Evolutionary conservation across 2,888 invertebrate genomes (phyloP), one percentile per base, ranked within the genome.

Genomic region (Notodonta dromedarius): DNA sequence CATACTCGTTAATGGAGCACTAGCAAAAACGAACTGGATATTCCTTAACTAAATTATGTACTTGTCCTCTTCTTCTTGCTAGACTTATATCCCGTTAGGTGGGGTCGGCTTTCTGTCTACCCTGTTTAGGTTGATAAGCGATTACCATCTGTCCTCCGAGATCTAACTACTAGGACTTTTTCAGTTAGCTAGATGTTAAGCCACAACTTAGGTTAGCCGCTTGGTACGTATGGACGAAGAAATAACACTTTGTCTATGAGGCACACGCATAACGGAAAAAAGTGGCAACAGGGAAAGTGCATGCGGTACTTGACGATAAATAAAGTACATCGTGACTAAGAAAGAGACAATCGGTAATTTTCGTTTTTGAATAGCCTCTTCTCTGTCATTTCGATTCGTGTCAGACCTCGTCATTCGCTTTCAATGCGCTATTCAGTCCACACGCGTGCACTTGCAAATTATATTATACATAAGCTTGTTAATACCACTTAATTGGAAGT

Each of bases 241-340:
- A 24, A 24, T 24, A 24, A 24, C 24, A 24, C 24, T 24, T 24
- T 2, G 24, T 24, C 24, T 24, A 24, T 2, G 24, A 24, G 24
- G 24, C 24, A 24, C 24, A 24, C 24, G 24, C 24, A 50, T 50
- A 50, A 50, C 48, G 48, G 48, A 5, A 14, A 14, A 14, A 76
- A 76, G 76, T 75, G 75, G 57, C 40, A 53, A 59, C 63, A 50
- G 71, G 76, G 61, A 65, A 73, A 50, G n/a, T 50, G 14, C 48
- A 6, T 16, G 14, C 48, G 48, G 48, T 50, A 50, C 14, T 50
- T 9, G 1, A 16, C n/a, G 14, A 50, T 50, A 24, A 52, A 52
- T 24, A 24, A 24, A 4, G 16, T 8, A 16, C 14, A 24, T 52
- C n/a, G n/a, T n/a, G n/a, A n/a, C n/a, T n/a, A 5, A 52, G 51